A percentile compares a stretch with the other conserved stretches of the same genome.
These are phyloP conservation scores for Danio jaintianensis DNA, from an alignment of 2,797 vertebrate genomes.

Conservation along the genomic window DNA sequence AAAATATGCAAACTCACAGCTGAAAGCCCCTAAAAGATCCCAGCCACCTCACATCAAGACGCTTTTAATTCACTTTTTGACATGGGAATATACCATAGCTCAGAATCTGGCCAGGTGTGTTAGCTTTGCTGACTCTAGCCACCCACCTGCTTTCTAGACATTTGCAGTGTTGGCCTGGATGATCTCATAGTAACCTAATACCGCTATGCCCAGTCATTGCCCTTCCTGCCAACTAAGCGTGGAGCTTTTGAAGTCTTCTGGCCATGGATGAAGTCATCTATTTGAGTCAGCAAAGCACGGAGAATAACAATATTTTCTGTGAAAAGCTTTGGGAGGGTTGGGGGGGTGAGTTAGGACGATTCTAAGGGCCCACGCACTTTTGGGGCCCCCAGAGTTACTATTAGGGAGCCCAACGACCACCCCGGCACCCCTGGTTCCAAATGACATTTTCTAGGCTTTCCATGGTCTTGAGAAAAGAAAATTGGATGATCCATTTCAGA, in stretches of 20 bases:
- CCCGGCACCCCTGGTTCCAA: no score
- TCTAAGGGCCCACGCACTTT: neutral
- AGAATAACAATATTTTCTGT: conserved; percentile 10
- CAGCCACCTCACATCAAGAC: neutral
- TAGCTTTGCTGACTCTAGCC: conserved; percentile 76
- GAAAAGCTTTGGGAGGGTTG: neutral
- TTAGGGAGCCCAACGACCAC: no score
- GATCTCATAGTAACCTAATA: conserved; percentile 77
- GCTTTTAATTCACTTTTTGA: conserved; percentile 12
- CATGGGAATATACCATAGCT: conserved; percentile 24
- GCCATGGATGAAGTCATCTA: conserved; percentile 40
- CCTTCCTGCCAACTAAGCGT: conserved; percentile 40
- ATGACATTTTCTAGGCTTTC: neutral
- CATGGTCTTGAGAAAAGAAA: neutral
- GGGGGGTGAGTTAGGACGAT: neutral
- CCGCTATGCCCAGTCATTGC: conserved; percentile 30
- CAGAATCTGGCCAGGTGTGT: conserved; percentile 71
- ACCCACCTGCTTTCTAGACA: conserved; percentile 61
- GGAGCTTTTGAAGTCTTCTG: conserved; percentile 37
- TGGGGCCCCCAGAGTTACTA: no score
- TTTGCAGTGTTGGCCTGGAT: conserved; percentile 59
- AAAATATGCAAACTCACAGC: neutral
- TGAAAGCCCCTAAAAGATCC: conserved; percentile 1
- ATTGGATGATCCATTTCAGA: neutral
- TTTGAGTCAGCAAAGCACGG: conserved; percentile 48